Evolutionary conservation across 2,888 invertebrate species (phyloP).

Genomic region (Oscheius sp.): DNA sequence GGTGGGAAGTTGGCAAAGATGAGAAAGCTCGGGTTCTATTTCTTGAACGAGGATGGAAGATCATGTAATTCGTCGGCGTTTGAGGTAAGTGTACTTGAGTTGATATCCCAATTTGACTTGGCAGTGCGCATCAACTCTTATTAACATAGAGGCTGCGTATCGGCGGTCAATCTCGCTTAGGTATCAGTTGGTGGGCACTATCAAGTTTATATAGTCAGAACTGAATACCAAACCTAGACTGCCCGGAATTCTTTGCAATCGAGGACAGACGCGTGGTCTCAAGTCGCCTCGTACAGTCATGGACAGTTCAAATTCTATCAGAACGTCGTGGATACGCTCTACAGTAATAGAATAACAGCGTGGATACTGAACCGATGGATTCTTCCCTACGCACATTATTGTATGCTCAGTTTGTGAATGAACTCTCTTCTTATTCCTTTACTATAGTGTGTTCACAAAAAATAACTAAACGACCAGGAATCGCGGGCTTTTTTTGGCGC

Average conservation of each 20-base stretch:
- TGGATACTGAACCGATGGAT: constrained; percentile 64
- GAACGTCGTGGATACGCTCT: constrained; percentile 62
- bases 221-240: neutral
- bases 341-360: constrained; percentile 53
- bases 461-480: too few relatives aligned
- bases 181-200: neutral
- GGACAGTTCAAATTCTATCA: constrained; percentile 68
- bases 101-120: neutral
- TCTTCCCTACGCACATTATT: constrained; percentile 71
- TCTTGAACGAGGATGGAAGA: constrained; percentile 48
- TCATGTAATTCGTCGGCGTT: constrained; percentile 51
- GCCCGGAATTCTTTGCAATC: neutral
- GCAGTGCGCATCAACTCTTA: neutral
- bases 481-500: too few relatives aligned
- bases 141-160: neutral
- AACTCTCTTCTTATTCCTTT: neutral
- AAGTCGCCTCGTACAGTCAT: constrained; percentile 57
- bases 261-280: constrained; percentile 3
- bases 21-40: constrained; percentile 67
- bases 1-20: constrained; percentile 64
- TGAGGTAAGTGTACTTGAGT: constrained; percentile 23
- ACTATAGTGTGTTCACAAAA: too few relatives aligned
- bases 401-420: constrained; percentile 68
- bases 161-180: too few relatives aligned
- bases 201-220: neutral